A percentile compares a stretch with the other conserved stretches of the same genome.
Evolutionary conservation across 92 coral and sea anemone genomes (phyloP).

Genomic region (Chrysogorgia sp.): DNA sequence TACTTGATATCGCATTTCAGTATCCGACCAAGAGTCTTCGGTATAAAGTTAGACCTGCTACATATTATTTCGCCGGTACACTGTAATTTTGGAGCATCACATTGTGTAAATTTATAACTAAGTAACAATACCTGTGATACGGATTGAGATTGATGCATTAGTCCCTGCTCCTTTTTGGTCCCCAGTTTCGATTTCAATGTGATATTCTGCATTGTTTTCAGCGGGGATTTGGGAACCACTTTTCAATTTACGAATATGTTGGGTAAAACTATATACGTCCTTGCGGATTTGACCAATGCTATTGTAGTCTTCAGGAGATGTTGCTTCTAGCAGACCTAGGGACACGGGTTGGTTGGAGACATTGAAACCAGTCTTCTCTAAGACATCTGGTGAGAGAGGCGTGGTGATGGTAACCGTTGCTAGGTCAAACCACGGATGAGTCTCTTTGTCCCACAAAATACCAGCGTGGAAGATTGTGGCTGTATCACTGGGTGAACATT

Average conservation of each 20-base stretch:
- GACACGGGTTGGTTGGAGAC: conserved; percentile 58
- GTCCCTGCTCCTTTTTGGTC: conserved; percentile 70
- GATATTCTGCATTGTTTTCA: conserved; percentile 32
- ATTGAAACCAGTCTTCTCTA: conserved; percentile 61
- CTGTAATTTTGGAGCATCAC: conserved; percentile 24
- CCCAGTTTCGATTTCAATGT: conserved; percentile 65
- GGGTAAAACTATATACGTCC: conserved; percentile 61
- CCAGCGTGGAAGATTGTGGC: conserved; percentile 48
- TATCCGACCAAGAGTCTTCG: too few species aligned
- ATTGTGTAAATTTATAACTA: conserved; percentile 20
- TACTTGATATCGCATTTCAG: too few species aligned
- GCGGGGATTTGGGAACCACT: neutral
- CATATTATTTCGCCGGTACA: too few species aligned
- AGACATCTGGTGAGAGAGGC: conserved; percentile 69
- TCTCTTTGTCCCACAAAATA: conserved; percentile 34
- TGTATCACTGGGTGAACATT: conserved; percentile 18
- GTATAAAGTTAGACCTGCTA: too few species aligned
- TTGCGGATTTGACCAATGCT: conserved; percentile 66
- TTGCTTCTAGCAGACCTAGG: conserved; percentile 60
- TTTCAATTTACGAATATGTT: conserved; percentile 47
- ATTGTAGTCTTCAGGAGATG: conserved; percentile 71
- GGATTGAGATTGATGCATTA: conserved; percentile 64
- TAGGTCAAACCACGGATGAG: conserved; percentile 51
- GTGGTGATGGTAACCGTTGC: conserved; percentile 80
- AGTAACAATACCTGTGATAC: conserved; percentile 55